Conservation (phyloP, 2,797 vertebrate genomes). For the Phoebastria nigripes region DNA sequence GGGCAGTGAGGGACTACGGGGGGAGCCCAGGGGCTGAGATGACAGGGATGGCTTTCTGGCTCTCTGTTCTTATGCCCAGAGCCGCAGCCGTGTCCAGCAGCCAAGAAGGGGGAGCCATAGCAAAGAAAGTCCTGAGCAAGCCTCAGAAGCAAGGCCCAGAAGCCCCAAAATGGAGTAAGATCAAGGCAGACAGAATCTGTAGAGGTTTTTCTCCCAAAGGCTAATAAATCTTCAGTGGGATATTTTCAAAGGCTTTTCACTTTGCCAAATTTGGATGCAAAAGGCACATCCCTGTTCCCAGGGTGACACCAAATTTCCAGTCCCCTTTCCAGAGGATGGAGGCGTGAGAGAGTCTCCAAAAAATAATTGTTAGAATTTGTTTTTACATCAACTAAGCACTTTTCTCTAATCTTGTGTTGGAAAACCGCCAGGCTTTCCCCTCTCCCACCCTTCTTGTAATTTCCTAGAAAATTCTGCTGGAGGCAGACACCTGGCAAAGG, state of each 20-base stretch:
- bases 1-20: not conserved
- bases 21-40: not conserved
- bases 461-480: slow-evolving; percentile 28
- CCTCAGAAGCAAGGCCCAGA: not conserved
- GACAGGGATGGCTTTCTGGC: not conserved
- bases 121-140: not conserved
- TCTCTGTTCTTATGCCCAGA: not conserved
- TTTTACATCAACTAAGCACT: slow-evolving; percentile 23
- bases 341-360: not conserved
- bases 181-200: not conserved
- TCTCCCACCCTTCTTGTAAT: not conserved
- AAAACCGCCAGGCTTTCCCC: not conserved
- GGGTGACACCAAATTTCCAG: slow-evolving; percentile 43
- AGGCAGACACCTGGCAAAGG: slow-evolving; percentile 28
- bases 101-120: not conserved
- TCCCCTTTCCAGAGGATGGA: slow-evolving; percentile 16
- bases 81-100: fast-evolving
- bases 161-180: not conserved
- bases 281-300: slow-evolving; percentile 8
- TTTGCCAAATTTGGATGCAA: not conserved
- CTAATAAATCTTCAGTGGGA: slow-evolving; percentile 31
- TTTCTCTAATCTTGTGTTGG: slow-evolving; percentile 39
- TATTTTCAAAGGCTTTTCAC: not conserved
- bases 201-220: slow-evolving; percentile 21
- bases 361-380: slow-evolving; percentile 7